Evolutionary conservation across 2,797 vertebrate genomes (phyloP).

Genomic region (Manis pentadactyla): DNA sequence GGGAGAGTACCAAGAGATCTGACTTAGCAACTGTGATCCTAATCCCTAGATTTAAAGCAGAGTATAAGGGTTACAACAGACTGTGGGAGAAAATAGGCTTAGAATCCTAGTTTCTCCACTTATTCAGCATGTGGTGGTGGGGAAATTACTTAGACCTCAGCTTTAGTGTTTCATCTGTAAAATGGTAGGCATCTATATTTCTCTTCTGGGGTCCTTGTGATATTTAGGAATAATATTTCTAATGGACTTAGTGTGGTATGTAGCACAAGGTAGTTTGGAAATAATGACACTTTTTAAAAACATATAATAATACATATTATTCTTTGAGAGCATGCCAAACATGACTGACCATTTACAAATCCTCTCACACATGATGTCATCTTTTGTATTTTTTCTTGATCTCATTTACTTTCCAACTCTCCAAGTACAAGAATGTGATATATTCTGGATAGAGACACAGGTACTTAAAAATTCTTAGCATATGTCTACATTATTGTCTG

Average conservation of each 20-base stretch:
- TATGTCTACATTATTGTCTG: neutral
- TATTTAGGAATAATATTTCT: neutral
- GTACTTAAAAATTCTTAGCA: neutral
- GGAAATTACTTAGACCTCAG: neutral
- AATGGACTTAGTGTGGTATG: neutral
- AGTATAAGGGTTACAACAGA: rapidly evolving
- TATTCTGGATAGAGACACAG: neutral
- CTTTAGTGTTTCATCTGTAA: neutral
- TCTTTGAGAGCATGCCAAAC: neutral
- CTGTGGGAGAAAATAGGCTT: neutral
- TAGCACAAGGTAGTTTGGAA: neutral
- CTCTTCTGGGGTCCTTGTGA: neutral
- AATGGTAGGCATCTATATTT: neutral
- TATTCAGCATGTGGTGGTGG: neutral
- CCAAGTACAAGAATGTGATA: neutral
- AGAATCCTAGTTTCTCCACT: neutral
- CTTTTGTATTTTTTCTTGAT: neutral
- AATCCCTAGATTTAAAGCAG: neutral
- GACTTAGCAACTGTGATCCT: neutral
- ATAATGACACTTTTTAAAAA: neutral
- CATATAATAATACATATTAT: neutral
- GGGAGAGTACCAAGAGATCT: neutral
- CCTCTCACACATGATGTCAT: neutral
- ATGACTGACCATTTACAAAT: neutral
- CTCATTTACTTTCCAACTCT: neutral